Evolutionary conservation across 2,113 vertebrate genomes (phyloP), one percentile per base, ranked within the genome.

Genomic region (Patagioenas fasciata): DNA sequence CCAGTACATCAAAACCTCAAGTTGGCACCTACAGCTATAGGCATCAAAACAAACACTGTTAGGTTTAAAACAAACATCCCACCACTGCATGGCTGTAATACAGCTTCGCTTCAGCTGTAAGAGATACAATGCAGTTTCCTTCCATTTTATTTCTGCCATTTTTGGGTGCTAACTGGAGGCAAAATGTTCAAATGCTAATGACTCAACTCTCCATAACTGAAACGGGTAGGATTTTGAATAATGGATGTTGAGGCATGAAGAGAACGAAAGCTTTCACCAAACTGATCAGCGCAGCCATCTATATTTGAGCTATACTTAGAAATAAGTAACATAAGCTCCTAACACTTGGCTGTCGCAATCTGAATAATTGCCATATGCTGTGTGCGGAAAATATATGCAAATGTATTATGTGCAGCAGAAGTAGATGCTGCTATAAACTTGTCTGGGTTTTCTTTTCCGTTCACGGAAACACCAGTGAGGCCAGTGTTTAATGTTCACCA

Each of bases 341-440:
- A 58, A 36, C 60, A 11, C 67, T 91, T 73, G 69, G 57, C 74
- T 92, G 40, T 11, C 91, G 66, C 67, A 73, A 47, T 85, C 51
- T 72, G 62, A 94, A 81, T 89, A 82, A 96, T 73, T 86, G 56
- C 94, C 94, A 92, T 89, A 91, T 91, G 91, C 56, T 75, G 54
- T 64, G 82, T 74, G 80, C 80, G 60, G 61, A 90, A 88, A 95
- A 95, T 80, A 91, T 6, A 93, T 92, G 88, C 90, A 93, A 88
- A 94, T 94, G 79, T 44, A 83, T 89, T 44, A 73, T 8, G 2
- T 60, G 65, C 56, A 85, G 75, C 73, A 69, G 9, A 44, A 94
- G 67, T 9, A 93, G 47, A 80, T 61, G 31, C 57, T 91, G 80
- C 62, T 51, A 85, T 77, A 65, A 93, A 70, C 79, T 70, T 26